A percentile compares a stretch with the other conserved stretches of the same genome.
These are phyloP conservation scores for Ctena decussata DNA, from an alignment of 2,888 invertebrate species.

Conservation along the genomic window DNA sequence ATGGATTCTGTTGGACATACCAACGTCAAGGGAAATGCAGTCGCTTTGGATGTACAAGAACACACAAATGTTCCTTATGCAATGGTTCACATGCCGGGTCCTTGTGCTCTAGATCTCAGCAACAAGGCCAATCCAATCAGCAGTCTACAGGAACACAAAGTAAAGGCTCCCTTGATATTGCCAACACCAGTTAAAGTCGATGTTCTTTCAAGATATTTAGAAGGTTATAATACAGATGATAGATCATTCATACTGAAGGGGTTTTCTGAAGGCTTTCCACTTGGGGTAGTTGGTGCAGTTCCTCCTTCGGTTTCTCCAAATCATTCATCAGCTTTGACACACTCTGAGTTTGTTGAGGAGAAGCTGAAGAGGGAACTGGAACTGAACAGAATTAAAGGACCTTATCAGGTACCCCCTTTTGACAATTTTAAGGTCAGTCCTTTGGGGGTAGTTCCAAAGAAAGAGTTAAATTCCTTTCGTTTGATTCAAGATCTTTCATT, in stretches of 20 bases:
- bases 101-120: neutral
- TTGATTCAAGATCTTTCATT: conserved; percentile 59
- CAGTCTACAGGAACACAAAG: neutral
- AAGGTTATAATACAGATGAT: neutral
- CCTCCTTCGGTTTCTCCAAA: neutral
- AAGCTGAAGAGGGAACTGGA: conserved; percentile 31
- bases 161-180: neutral
- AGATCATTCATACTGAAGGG: neutral
- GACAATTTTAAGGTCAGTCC: conserved; percentile 43
- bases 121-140: neutral
- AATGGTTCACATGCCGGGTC: neutral
- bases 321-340: neutral
- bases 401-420: conserved; percentile 37
- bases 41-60: neutral
- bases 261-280: conserved; percentile 13
- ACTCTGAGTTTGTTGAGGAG: conserved; percentile 11
- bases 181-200: neutral
- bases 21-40: neutral
- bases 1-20: conserved; percentile 1
- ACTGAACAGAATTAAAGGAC: conserved; percentile 23
- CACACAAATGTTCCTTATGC: conserved; percentile 11
- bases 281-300: neutral
- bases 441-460: conserved; percentile 51
- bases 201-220: neutral
- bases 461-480: conserved; percentile 8